These are phyloP conservation scores for Drosophila persimilis DNA, from an alignment of 1,140 invertebrate genomes.

Conservation along the genomic window DNA sequence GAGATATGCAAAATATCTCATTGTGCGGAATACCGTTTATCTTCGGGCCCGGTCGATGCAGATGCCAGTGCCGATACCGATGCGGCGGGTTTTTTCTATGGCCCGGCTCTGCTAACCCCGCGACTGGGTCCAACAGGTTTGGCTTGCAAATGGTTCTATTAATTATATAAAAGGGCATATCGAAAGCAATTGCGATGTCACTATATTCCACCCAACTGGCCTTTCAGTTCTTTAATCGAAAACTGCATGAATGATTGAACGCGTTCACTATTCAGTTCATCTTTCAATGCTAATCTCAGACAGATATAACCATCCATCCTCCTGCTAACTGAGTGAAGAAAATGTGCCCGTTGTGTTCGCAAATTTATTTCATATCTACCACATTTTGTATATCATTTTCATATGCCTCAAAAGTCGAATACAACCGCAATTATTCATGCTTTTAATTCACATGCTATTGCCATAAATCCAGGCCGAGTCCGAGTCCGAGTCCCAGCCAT, in stretches of 20 bases:
- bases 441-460: constrained; percentile 39
- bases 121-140: constrained; percentile 22
- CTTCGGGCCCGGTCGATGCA: constrained; percentile 27
- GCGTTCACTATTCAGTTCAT: not conserved
- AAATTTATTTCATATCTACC: too few species aligned
- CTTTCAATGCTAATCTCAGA: constrained; percentile 2
- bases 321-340: too few species aligned
- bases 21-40: constrained; percentile 72
- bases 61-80: not conserved
- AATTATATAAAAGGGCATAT: constrained; percentile 4
- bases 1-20: constrained; percentile 82
- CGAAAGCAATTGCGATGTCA: constrained; percentile 3
- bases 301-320: not conserved
- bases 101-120: too few species aligned
- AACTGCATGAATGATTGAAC: constrained; percentile 26
- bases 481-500: constrained; percentile 4
- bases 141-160: constrained; percentile 14
- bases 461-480: constrained; percentile 39
- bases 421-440: constrained; percentile 27
- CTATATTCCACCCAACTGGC: not conserved
- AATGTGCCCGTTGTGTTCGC: too few species aligned
- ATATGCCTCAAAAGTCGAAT: constrained; percentile 4
- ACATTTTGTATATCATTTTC: not conserved
- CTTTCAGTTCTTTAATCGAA: not conserved
- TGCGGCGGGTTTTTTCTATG: constrained; percentile 1